Evolutionary conservation across 2,113 vertebrate species (phyloP).

Genomic region (Narcine bancroftii): DNA sequence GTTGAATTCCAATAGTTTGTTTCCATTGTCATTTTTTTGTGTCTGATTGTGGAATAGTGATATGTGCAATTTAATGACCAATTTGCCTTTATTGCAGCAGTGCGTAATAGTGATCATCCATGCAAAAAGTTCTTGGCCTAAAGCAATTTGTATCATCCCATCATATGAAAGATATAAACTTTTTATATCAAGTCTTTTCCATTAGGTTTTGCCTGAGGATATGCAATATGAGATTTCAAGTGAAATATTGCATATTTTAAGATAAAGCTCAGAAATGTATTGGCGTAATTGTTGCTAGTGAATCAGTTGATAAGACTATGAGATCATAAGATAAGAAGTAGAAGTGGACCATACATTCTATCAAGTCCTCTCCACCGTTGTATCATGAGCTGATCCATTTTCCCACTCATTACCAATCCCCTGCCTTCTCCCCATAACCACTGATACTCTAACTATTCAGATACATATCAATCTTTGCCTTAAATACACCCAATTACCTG

Average conservation of each 20-base stretch:
- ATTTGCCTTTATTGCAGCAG: not conserved
- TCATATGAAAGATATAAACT: not conserved
- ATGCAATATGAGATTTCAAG: not conserved
- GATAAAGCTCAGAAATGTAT: not conserved
- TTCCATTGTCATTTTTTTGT: not conserved
- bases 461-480: too few species aligned
- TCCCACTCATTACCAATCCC: too few species aligned
- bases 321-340: too few species aligned
- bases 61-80: not conserved
- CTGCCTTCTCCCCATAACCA: too few species aligned
- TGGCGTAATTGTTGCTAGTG: not conserved
- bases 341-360: too few species aligned
- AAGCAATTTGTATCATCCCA: not conserved
- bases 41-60: not conserved
- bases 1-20: not conserved
- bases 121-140: not conserved
- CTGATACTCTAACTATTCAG: too few species aligned
- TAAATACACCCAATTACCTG: too few species aligned
- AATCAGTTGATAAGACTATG: too few species aligned
- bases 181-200: not conserved
- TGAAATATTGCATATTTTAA: not conserved
- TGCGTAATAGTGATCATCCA: not conserved
- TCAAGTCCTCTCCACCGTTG: too few species aligned
- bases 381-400: too few species aligned
- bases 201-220: not conserved